Base-by-base conservation (phyloP, 2,797 vertebrate genomes). In the Crenuchus spilurus region DNA sequence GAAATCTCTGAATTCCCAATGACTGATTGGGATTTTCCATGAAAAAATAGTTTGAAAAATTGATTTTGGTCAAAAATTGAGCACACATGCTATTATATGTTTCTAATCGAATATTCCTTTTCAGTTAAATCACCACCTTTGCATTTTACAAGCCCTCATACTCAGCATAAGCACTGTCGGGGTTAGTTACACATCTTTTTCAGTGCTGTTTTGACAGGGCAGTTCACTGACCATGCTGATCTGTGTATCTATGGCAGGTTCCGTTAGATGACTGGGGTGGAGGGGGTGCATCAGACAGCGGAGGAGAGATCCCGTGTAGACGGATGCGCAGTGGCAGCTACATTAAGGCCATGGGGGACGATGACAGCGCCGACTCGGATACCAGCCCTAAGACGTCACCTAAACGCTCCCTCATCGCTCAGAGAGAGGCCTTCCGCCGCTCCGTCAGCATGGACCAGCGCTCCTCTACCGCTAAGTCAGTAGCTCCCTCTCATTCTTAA, bases 311-410 rank as follows among this genome's bases (percentile, higher is more conserved):
- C 68, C 97, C 97, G 0, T 99, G 97, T 85, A 93, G 98, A 22
- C 92, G 98, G 72, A 99, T 99, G 98, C 94, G 97, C 77, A 99
- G 97, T 3, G 97, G 97, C 88, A 99, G 98, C 92, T 99, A 99
- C 91, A 99, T 99, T 88, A 99, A 99, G 92, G 98, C 98, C 87
- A 99, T 99, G 98, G 98, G 97, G 0, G 98, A 99, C 0, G 97
- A 99, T 35, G 98, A 99, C 89, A 99, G 96, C 0, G 95, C 84
- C 0, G 97, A 98, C 90, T 99, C 97, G 0, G 97, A 98, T 2
- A 88, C 92, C 88, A 98, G 96, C 82, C 86, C 95, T 72, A 98
- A 98, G 90, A 89, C 95, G 7, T 91, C 93, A 2, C 96, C 96
- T 72, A 95, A 98, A 86, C 95, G 94, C 1, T 90, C 89, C 8